Evolutionary conservation across 2,888 invertebrate species (phyloP).

Genomic region (Coremacera marginata): DNA sequence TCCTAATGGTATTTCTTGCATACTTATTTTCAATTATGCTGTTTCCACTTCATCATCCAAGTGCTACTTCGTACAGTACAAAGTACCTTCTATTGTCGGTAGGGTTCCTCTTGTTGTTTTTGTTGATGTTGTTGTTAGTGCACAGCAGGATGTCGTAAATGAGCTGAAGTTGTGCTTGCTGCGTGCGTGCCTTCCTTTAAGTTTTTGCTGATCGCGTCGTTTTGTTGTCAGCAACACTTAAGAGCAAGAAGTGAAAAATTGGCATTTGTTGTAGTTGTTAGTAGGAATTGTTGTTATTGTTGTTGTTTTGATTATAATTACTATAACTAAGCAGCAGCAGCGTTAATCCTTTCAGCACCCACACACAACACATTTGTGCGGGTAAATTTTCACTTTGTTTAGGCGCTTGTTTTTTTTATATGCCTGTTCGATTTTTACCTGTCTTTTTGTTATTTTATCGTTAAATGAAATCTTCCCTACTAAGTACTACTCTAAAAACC

Average conservation of each 20-base stretch:
- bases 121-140: constrained; percentile 30
- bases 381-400: too few relatives aligned
- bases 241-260: not conserved
- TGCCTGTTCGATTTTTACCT: too few relatives aligned
- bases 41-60: constrained; percentile 14
- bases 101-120: constrained; percentile 20
- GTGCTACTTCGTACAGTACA: constrained; percentile 22
- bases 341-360: too few relatives aligned
- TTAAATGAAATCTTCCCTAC: too few relatives aligned
- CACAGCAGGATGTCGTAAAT: constrained; percentile 45
- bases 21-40: not conserved
- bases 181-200: not conserved
- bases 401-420: too few relatives aligned
- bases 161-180: constrained; percentile 13
- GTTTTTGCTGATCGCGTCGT: not conserved
- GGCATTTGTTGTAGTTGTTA: constrained; percentile 20
- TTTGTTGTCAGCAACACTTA: not conserved
- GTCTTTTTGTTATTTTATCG: too few relatives aligned
- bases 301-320: too few relatives aligned
- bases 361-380: too few relatives aligned
- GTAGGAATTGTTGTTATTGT: not conserved
- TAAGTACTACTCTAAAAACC: too few relatives aligned
- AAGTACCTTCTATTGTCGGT: constrained; percentile 4
- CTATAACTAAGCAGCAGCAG: too few relatives aligned
- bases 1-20: constrained; percentile 57